Conservation (phyloP, 2,888 invertebrate species). For the Sarcophaga subvicina region DNA sequence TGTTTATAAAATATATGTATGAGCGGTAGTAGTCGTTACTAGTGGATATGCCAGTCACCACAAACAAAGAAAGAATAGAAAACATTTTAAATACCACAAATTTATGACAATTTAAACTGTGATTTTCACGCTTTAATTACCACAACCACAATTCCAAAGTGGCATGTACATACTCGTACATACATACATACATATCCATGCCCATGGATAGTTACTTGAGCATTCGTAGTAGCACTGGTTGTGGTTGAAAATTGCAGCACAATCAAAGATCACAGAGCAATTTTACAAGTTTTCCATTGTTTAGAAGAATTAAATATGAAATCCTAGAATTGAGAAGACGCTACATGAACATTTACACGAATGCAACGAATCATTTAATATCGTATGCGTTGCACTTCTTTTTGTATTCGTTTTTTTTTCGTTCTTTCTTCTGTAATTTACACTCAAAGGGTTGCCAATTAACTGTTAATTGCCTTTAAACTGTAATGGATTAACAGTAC, state of each 20-base stretch:
- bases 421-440: not conserved
- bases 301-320: slow-evolving; percentile 70
- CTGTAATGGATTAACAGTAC: not conserved
- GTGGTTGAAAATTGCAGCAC: slow-evolving; percentile 23
- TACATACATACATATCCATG: not conserved
- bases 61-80: slow-evolving; percentile 16
- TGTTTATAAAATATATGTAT: not conserved
- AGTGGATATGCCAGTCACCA: slow-evolving; percentile 25
- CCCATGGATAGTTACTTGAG: not conserved
- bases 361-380: slow-evolving; percentile 51
- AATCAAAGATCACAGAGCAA: slow-evolving; percentile 19
- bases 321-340: slow-evolving; percentile 68
- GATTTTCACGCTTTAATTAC: slow-evolving; percentile 81
- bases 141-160: slow-evolving; percentile 55
- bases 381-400: not conserved
- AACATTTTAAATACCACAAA: slow-evolving; percentile 72
- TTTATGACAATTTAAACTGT: slow-evolving; percentile 80
- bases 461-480: not conserved
- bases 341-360: slow-evolving; percentile 59
- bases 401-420: not conserved
- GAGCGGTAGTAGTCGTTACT: not conserved
- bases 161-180: slow-evolving; percentile 29
- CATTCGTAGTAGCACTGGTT: not conserved
- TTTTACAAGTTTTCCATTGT: slow-evolving; percentile 62
- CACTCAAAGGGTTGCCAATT: slow-evolving; percentile 45